phyloP scores from a whole-genome alignment of 2,113 vertebrate species.

The Podarcis muralis region DNA sequence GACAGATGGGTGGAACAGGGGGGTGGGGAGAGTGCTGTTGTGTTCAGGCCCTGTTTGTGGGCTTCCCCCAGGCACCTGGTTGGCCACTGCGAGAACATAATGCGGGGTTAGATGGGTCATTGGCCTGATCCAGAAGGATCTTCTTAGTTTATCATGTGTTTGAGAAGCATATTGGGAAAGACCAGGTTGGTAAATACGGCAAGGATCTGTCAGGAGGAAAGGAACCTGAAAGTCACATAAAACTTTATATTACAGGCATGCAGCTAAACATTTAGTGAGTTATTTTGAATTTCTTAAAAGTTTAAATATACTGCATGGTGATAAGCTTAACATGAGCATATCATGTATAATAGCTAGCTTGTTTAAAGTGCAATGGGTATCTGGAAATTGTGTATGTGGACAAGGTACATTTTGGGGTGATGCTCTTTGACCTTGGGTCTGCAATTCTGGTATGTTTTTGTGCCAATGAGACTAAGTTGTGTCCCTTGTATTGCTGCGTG shows the following conservation, averaged over 20 bases:
- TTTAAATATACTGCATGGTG: neutral
- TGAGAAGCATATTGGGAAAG: neutral
- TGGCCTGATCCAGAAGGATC: no score
- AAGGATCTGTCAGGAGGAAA: neutral
- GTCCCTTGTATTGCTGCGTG: neutral
- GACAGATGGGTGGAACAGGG: no score
- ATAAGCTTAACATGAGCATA: neutral
- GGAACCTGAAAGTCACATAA: neutral
- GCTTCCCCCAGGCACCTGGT: no score
- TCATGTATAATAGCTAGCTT: neutral
- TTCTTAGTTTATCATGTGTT: neutral
- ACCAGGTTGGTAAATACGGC: neutral
- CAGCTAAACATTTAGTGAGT: neutral
- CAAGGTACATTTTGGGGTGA: neutral
- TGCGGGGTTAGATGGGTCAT: no score
- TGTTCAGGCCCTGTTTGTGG: no score
- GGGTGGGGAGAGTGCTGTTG: no score
- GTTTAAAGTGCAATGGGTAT: neutral
- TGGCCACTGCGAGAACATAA: no score
- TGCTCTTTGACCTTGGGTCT: constrained; percentile 18
- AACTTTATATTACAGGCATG: neutral
- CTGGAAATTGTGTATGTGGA: neutral
- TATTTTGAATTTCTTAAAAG: neutral
- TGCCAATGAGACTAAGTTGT: neutral
- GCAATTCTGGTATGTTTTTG: neutral